Evolutionary conservation across 2,113 vertebrate genomes (phyloP).

Genomic region (Todiramphus chloris): DNA sequence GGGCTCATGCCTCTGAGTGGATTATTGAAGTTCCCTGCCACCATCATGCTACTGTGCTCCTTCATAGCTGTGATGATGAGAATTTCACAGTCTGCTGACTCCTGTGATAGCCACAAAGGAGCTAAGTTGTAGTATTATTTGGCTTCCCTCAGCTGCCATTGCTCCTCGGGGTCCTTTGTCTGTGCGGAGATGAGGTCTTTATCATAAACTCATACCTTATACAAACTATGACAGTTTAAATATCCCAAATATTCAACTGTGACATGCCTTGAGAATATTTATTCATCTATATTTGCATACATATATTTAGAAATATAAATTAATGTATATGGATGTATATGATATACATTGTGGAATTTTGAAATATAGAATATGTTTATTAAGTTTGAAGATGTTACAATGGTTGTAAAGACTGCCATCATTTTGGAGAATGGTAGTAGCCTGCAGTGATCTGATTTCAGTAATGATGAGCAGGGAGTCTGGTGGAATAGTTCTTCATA

Average conservation of each 20-base stretch:
- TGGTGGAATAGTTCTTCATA: background rate
- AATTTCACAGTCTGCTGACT: background rate
- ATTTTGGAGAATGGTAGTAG: background rate
- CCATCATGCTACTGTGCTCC: background rate
- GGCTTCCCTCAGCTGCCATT: background rate
- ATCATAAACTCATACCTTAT: background rate
- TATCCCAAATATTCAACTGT: background rate
- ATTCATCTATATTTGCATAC: background rate
- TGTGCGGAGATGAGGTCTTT: background rate
- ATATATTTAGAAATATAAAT: background rate
- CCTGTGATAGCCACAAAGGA: background rate
- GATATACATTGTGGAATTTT: background rate
- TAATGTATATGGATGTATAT: background rate
- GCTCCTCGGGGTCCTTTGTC: background rate
- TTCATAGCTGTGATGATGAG: background rate
- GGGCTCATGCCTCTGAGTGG: background rate
- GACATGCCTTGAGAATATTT: background rate
- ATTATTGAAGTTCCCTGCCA: background rate
- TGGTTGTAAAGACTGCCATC: background rate
- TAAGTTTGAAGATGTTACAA: background rate
- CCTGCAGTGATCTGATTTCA: background rate
- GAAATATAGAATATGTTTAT: background rate
- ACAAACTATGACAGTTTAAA: background rate
- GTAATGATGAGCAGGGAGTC: background rate
- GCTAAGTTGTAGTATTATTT: background rate